A percentile compares a stretch with the other conserved stretches of the same genome.
Conservation (phyloP, 2,888 invertebrate genomes). For the Xestia xanthographa region DNA sequence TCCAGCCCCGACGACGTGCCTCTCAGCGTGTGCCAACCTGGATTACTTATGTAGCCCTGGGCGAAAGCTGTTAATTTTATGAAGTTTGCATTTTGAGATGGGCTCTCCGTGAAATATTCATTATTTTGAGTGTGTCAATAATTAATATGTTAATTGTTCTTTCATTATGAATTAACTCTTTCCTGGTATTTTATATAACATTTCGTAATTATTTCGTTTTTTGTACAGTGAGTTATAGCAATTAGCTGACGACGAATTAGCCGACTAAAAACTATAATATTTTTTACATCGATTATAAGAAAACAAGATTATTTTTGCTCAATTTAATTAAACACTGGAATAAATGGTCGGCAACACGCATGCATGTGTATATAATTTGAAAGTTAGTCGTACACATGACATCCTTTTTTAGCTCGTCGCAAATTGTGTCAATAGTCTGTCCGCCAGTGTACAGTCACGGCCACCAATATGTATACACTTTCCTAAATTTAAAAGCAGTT, state of each 20-base stretch:
- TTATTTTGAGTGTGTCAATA: slow-evolving; percentile 25
- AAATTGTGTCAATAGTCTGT: slow-evolving; percentile 44
- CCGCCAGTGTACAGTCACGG: slow-evolving; percentile 36
- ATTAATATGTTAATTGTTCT: slow-evolving; percentile 14
- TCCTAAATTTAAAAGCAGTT: no score
- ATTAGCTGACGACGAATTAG: no score
- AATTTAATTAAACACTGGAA: neutral
- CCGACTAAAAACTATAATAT: no score
- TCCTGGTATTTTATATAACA: slow-evolving; percentile 10
- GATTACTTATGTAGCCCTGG: slow-evolving; percentile 31
- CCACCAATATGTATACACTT: no score
- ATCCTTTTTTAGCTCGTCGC: slow-evolving; percentile 35
- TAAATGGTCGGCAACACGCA: no score
- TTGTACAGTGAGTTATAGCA: neutral
- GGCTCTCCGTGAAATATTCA: slow-evolving; percentile 33
- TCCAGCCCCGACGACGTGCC: slow-evolving; percentile 20
- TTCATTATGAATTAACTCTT: slow-evolving; percentile 12
- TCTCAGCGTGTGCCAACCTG: slow-evolving; percentile 14
- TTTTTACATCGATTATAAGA: no score
- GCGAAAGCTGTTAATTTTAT: slow-evolving; percentile 43
- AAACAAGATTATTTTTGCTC: neutral
- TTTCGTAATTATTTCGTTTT: slow-evolving; percentile 4
- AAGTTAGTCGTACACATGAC: slow-evolving; percentile 1
- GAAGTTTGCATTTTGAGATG: slow-evolving; percentile 49
- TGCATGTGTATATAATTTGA: no score